Evolutionary conservation across 2,888 invertebrate genomes (phyloP).

Genomic region (Metellina segmentata): DNA sequence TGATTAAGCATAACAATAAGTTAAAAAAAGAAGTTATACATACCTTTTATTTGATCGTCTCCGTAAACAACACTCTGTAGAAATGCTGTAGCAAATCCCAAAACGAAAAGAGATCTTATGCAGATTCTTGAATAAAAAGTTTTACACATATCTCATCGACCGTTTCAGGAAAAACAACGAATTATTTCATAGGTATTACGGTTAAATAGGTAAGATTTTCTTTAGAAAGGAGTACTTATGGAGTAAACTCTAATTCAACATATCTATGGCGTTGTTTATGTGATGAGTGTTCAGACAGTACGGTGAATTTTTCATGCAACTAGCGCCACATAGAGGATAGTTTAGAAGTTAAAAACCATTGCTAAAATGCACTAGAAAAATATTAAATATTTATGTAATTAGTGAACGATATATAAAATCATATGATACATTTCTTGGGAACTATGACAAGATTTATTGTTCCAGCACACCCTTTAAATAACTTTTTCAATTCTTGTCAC

Average conservation of each 20-base stretch:
- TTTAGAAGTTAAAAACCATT: constrained; percentile 38
- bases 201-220: background rate
- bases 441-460: too few species aligned
- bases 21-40: background rate
- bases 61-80: background rate
- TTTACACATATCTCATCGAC: background rate
- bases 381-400: background rate
- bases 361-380: background rate
- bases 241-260: background rate
- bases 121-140: background rate
- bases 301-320: constrained; percentile 22
- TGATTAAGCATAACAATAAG: background rate
- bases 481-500: background rate
- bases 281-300: background rate
- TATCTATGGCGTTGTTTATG: constrained; percentile 23
- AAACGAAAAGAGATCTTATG: background rate
- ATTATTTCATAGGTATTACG: background rate
- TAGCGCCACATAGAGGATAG: constrained; percentile 63
- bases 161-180: background rate
- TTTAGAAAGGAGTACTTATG: background rate
- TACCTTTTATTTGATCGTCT: constrained; percentile 11
- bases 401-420: too few species aligned
- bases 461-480: background rate
- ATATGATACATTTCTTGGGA: too few species aligned
- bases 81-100: background rate